Conservation (phyloP, 1,140 invertebrate genomes). For the Trachymyrmex cornetzi region DNA sequence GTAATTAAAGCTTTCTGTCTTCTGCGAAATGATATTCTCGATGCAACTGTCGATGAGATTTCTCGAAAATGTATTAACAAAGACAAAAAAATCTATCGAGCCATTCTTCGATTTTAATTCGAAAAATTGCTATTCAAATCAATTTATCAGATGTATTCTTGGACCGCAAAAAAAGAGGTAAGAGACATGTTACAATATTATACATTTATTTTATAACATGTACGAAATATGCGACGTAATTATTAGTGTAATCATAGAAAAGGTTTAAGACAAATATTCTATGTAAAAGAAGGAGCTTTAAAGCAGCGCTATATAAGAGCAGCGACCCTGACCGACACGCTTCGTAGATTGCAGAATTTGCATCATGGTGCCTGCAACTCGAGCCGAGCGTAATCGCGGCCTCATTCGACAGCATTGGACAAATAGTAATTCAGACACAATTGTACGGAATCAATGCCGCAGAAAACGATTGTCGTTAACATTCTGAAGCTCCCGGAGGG, state of each 20-base stretch:
- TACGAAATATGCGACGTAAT: not conserved
- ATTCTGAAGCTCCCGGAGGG: conserved; percentile 13
- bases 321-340: conserved; percentile 70
- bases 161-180: not conserved
- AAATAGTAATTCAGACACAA: conserved; percentile 73
- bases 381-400: conserved; percentile 22
- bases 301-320: not conserved
- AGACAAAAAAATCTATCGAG: not conserved
- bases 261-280: not conserved
- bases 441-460: conserved; percentile 65
- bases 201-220: not conserved
- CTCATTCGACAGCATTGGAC: conserved; percentile 59
- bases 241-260: not conserved
- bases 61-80: not conserved
- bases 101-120: not conserved
- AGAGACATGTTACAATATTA: not conserved
- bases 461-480: conserved; percentile 47
- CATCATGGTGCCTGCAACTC: conserved; percentile 32
- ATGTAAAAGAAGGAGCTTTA: conserved; percentile 5
- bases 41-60: not conserved
- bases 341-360: conserved; percentile 29
- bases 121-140: not conserved
- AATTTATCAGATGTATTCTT: not conserved
- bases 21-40: not conserved
- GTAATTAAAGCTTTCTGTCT: not conserved